Conservation (phyloP, 2,797 vertebrate species). For the Galagoides demidoff region DNA sequence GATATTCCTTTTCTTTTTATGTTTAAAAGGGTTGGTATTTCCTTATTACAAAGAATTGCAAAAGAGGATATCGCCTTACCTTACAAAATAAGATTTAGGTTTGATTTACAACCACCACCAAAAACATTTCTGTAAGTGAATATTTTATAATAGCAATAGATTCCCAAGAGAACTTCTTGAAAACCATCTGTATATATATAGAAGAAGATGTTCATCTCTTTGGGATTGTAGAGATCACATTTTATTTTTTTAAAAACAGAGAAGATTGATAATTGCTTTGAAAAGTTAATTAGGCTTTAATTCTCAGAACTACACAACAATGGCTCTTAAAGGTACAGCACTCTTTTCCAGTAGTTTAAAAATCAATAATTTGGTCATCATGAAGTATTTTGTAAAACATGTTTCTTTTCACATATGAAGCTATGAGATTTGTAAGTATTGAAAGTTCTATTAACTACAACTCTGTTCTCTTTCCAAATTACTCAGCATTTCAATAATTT, state of each 20-base stretch:
- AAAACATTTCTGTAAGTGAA: slow-evolving; percentile 50
- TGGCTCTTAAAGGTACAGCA: not conserved
- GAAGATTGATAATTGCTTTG: not conserved
- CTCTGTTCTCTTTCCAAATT: not conserved
- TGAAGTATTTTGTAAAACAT: slow-evolving; percentile 36
- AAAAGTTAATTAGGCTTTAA: not conserved
- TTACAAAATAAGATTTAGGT: slow-evolving; percentile 63
- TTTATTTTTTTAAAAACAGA: not conserved
- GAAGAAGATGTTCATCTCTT: slow-evolving; percentile 15
- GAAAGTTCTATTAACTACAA: not conserved
- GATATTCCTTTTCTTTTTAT: slow-evolving; percentile 42
- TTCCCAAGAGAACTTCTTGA: slow-evolving; percentile 35
- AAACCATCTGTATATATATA: not conserved
- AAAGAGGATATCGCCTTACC: slow-evolving; percentile 24
- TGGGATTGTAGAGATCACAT: slow-evolving; percentile 14
- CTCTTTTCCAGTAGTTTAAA: not conserved
- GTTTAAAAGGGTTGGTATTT: slow-evolving; percentile 62
- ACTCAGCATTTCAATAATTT: not conserved
- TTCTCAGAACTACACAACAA: not conserved
- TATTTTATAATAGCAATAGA: slow-evolving; percentile 45
- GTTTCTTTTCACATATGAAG: slow-evolving; percentile 24
- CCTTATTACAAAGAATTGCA: slow-evolving; percentile 48
- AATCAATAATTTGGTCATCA: not conserved
- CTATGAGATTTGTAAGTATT: not conserved
- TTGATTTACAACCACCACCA: slow-evolving; percentile 53